Conservation (phyloP, 2,797 vertebrate species). For the Poecile montanus region DNA sequence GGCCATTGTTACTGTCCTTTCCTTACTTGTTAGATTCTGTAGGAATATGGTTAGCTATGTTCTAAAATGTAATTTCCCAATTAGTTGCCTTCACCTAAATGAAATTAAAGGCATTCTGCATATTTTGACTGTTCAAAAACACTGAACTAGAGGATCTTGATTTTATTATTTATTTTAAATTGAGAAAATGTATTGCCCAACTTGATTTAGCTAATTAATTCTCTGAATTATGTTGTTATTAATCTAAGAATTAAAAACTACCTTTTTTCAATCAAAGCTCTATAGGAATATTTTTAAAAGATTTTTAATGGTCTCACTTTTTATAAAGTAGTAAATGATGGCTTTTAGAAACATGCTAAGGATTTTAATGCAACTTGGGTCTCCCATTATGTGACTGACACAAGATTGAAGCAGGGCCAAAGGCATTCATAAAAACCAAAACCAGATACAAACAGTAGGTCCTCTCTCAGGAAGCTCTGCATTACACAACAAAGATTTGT, state of each 20-base stretch:
- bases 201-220: background rate
- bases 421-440: background rate
- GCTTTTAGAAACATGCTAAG: background rate
- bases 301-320: background rate
- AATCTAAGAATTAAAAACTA: background rate
- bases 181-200: background rate
- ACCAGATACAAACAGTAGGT: background rate
- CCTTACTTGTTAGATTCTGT: background rate
- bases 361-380: background rate
- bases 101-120: background rate
- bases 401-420: slow-evolving; percentile 21
- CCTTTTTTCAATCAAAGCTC: background rate
- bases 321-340: background rate
- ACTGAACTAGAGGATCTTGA: background rate
- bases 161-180: background rate
- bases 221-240: background rate
- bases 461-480: background rate
- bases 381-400: background rate
- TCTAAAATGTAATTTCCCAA: background rate
- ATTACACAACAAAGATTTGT: background rate
- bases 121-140: background rate
- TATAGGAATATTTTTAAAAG: background rate
- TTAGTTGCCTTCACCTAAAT: background rate
- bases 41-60: background rate
- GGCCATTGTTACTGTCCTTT: background rate